These are phyloP conservation scores for Turritopsis dohrnii DNA, from an alignment of 30 jellyfish, hydroid and myxozoan species.

Conservation along the genomic window DNA sequence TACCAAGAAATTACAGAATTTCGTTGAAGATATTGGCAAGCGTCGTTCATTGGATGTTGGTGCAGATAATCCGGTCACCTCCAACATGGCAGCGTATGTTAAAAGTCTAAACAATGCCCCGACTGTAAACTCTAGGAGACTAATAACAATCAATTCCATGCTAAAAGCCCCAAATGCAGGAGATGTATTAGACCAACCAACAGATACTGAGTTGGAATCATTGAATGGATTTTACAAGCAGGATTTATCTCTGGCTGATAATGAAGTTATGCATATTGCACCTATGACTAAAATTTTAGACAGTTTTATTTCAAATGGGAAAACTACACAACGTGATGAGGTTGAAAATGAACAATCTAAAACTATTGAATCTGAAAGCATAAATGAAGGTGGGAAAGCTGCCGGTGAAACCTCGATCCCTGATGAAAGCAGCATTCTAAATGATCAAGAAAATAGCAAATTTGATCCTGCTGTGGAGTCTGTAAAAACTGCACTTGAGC, in stretches of 20 bases:
- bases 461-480: not conserved
- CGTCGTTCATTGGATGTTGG: not conserved
- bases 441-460: not conserved
- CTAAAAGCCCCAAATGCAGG: not conserved
- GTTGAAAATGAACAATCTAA: not conserved
- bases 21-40: not conserved
- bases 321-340: not conserved
- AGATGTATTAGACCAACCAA: constrained; percentile 3
- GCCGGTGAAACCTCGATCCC: not conserved
- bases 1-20: not conserved
- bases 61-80: not conserved
- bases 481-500: not conserved
- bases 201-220: not conserved
- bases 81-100: not conserved
- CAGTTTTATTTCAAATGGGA: not conserved
- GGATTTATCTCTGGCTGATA: not conserved
- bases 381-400: not conserved
- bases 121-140: constrained; percentile 4
- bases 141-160: not conserved
- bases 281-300: not conserved
- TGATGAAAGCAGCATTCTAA: not conserved
- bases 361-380: not conserved
- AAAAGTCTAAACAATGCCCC: not conserved
- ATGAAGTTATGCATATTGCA: not conserved
- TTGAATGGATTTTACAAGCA: not conserved